These are phyloP conservation scores for Andrena haemorrhoa DNA, from an alignment of 2,888 invertebrate genomes.

Conservation along the genomic window DNA sequence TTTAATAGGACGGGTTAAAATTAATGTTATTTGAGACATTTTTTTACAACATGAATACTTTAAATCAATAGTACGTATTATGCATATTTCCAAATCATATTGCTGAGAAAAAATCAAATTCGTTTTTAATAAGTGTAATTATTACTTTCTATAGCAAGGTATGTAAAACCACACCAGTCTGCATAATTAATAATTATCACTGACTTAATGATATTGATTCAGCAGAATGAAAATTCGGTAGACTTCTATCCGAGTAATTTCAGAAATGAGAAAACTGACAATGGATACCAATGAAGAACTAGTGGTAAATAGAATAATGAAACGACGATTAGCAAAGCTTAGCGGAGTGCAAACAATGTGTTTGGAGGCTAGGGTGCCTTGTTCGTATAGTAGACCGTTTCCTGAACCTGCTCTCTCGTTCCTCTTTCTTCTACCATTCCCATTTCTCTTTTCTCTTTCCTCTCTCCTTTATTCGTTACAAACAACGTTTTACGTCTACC, in stretches of 20 bases:
- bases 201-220: slow-evolving; percentile 65
- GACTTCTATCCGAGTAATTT: slow-evolving; percentile 57
- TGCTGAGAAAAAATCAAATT: slow-evolving; percentile 49
- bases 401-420: slow-evolving; percentile 63
- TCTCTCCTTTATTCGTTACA: slow-evolving; percentile 52
- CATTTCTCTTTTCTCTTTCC: slow-evolving; percentile 12
- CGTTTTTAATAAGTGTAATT: slow-evolving; percentile 61
- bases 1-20: slow-evolving; percentile 78
- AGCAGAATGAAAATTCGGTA: slow-evolving; percentile 60
- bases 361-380: slow-evolving; percentile 91
- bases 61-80: slow-evolving; percentile 56
- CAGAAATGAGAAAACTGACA: slow-evolving; percentile 68
- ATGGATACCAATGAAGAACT: slow-evolving; percentile 74
- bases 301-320: slow-evolving; percentile 77
- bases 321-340: slow-evolving; percentile 81
- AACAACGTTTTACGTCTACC: slow-evolving; percentile 51
- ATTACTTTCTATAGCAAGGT: slow-evolving; percentile 70
- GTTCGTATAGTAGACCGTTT: slow-evolving; percentile 70
- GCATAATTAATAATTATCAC: slow-evolving; percentile 59
- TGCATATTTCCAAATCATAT: slow-evolving; percentile 55
- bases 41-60: slow-evolving; percentile 55
- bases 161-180: slow-evolving; percentile 79
- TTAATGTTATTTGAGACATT: slow-evolving; percentile 62
- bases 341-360: slow-evolving; percentile 95
- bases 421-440: slow-evolving; percentile 61